These are phyloP conservation scores for Poliocrania exsul DNA, from an alignment of 2,797 vertebrate genomes.

Conservation along the genomic window DNA sequence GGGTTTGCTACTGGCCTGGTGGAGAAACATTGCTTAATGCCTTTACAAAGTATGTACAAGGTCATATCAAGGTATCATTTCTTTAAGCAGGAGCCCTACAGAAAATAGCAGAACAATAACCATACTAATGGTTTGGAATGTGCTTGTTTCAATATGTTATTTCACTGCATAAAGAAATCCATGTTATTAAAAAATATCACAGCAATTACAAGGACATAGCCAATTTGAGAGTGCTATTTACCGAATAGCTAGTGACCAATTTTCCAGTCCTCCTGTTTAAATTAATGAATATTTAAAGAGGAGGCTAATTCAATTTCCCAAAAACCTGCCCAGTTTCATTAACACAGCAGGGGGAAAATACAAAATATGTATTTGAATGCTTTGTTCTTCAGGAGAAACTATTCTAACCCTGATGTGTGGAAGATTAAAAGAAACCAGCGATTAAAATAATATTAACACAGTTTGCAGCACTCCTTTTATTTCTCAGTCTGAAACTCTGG, in stretches of 20 bases:
- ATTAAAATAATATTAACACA: slow-evolving; percentile 44
- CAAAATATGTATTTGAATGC: neutral
- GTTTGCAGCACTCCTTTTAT: neutral
- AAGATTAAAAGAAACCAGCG: slow-evolving; percentile 6
- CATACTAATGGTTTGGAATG: neutral
- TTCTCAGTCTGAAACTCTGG: neutral
- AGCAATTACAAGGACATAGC: neutral
- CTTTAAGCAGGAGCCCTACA: neutral
- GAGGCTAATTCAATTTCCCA: slow-evolving; percentile 46
- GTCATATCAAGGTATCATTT: neutral
- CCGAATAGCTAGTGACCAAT: slow-evolving; percentile 1
- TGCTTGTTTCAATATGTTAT: slow-evolving; percentile 8
- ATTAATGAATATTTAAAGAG: slow-evolving; percentile 55
- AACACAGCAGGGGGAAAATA: neutral
- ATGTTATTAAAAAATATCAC: neutral
- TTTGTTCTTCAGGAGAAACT: slow-evolving; percentile 22
- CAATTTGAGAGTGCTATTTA: slow-evolving; percentile 30
- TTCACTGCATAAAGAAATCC: slow-evolving; percentile 10
- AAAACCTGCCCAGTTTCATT: slow-evolving; percentile 25
- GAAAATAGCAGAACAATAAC: neutral
- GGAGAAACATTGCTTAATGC: neutral
- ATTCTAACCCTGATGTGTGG: neutral
- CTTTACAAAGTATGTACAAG: neutral
- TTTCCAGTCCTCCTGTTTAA: slow-evolving; percentile 21
- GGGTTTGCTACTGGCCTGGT: neutral